Evolutionary conservation across 1,140 invertebrate species (phyloP), one percentile per base, ranked within the genome.

Genomic region (Zaprionus tsacasi): DNA sequence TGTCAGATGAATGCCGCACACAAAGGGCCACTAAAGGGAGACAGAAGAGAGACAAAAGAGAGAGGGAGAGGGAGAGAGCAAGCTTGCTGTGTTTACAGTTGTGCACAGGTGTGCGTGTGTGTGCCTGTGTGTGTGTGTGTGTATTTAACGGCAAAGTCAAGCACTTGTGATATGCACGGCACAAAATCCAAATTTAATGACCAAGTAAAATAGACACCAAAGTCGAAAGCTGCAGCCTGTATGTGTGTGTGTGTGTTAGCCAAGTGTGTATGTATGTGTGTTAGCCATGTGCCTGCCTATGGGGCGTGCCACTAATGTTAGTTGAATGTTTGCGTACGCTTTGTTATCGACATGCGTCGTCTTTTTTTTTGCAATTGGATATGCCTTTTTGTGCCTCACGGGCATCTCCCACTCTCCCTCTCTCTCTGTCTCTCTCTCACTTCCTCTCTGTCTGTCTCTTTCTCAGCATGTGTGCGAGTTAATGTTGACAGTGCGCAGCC

Each of bases 171-270:
- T 82, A 72, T 87, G 79, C 79, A 79, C 52, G 76, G 82, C 80
- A 83, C 83, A 89, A 88, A 88, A 88, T 89, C 85, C 81, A 88
- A 88, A 88, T 88, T 89, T 88, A 88, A 88, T 88, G 83, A 88
- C 83, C 85, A 89, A 83, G 85, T 88, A 89, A 88, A 88, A 81
- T 89, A 89, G 83, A 89, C 85, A 88, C 79, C 76, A 78, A 63
- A 83, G 38, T 54, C 71, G 63, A 59, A 75, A 68, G 82, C 74
- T 82, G 78, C 71, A 70, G 35, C 75, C 38, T 50, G 25, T 15
- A 0, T 27, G 33, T 54, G 25, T 25, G 17, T 40, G 25, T 52
- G 43, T 73, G 43, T 52, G 13, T 21, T 21, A 21, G 21, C 21
- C 21, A 21, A 21, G 6, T 40, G 15, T 35, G 2, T 15, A 0